A percentile compares a stretch with the other conserved stretches of the same genome.
Conservation (phyloP, 2,797 vertebrate genomes). For the Nyctalus aviator region DNA sequence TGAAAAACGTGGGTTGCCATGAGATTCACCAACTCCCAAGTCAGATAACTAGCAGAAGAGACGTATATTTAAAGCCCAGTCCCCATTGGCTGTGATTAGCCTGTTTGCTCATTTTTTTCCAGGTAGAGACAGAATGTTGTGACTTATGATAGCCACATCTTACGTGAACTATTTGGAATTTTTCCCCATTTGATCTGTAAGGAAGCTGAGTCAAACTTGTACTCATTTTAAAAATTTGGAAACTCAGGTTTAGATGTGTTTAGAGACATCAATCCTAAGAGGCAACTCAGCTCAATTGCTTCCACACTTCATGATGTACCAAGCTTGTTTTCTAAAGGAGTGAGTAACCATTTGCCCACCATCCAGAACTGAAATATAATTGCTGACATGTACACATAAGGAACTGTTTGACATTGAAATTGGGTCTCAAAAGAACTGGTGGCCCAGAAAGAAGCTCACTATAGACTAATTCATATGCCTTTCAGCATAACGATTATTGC, state of each 20-base stretch:
- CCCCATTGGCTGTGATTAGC: neutral
- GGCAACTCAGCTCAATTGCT: neutral
- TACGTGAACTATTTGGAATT: neutral
- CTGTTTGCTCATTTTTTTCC: neutral
- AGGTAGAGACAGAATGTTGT: neutral
- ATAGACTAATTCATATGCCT: no score
- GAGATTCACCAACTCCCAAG: neutral
- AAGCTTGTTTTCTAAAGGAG: neutral
- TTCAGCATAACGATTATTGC: no score
- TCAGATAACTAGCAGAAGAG: neutral
- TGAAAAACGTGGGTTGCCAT: neutral
- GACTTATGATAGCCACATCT: neutral
- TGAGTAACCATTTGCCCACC: no score
- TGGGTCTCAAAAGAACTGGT: no score
- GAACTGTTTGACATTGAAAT: no score
- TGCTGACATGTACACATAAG: no score
- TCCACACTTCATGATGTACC: neutral
- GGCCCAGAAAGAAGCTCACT: no score
- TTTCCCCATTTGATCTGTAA: neutral
- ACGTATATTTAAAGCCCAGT: neutral
- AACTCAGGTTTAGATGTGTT: neutral
- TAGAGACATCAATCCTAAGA: neutral
- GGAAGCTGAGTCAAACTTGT: neutral
- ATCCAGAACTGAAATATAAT: no score
- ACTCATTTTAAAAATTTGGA: conserved; percentile 26